Base-by-base conservation (phyloP, 1,140 invertebrate species). In the Rhyzopertha dominica region DNA sequence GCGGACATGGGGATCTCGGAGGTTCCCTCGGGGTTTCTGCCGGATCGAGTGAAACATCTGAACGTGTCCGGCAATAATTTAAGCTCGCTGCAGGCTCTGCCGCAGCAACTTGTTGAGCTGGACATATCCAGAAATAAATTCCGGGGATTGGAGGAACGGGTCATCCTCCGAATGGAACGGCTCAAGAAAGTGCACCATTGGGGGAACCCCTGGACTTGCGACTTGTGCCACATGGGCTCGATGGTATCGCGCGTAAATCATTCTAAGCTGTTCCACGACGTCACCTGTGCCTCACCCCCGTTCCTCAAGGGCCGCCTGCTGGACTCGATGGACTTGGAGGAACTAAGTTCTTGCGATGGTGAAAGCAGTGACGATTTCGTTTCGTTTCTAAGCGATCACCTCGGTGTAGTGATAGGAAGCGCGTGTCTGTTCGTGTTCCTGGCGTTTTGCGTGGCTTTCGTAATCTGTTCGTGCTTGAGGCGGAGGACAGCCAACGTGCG, bases 131-230 rank as follows among this genome's bases (percentile, higher is more conserved):
- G 71, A n/a, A 84, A 84, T 54, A 65, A 69, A 49, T 68, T 84
- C 26, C 62, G 73, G 37, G 75, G 74, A 1, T 53, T 84, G 24
- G 73, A 74, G 36, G 72, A 77, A 42, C 60, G 70, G 28, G 59
- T 77, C n/a, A 54, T 82, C 28, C 61, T 71, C 12, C 61, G 70
- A 42, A 58, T 79, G 41, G 76, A 77, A 49, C 67, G 65, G 10
- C 68, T 76, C 47, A 63, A 69, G n/a, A 62, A 64, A 7, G 58
- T 83, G 0, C 65, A 73, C 51, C 54, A 84, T 31, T 64, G 74
- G 5, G 73, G 70, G 13, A 84, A 84, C 63, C 74, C 74, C 3
- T 84, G 80, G 79, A 67, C 70, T 3, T 85, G 82, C 59, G 75
- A 81, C 56, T 66, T 75, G 50, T 84, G 82, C 54, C 72, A 74